phyloP scores from a whole-genome alignment of 2,888 invertebrate species.

The Acronicta aceris region DNA sequence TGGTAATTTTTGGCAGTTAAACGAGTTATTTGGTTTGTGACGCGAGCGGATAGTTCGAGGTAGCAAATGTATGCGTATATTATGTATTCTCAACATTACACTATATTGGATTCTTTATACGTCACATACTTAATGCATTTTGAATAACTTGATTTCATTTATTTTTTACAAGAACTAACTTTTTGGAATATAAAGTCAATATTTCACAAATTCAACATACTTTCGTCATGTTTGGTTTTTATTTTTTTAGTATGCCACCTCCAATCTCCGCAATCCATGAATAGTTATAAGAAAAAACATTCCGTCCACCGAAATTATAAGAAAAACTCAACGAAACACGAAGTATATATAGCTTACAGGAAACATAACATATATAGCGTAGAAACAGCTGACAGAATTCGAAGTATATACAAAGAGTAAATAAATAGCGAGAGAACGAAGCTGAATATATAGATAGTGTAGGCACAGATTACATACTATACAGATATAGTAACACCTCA shows the following conservation, averaged over 20 bases:
- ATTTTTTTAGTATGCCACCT: slow-evolving; percentile 41
- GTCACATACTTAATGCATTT: too few species aligned
- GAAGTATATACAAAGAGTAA: slow-evolving; percentile 61
- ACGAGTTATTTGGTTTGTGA: slow-evolving; percentile 42
- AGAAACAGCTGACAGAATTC: slow-evolving; percentile 51
- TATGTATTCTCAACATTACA: background rate
- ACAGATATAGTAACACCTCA: slow-evolving; percentile 9
- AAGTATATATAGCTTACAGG: slow-evolving; percentile 62
- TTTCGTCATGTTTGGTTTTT: too few species aligned
- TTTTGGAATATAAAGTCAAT: too few species aligned
- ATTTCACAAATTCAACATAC: too few species aligned
- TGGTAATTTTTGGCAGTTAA: slow-evolving; percentile 46
- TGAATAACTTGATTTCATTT: too few species aligned
- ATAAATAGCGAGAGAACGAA: slow-evolving; percentile 77
- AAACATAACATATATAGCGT: slow-evolving; percentile 63
- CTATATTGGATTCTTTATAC: background rate
- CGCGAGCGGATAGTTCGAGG: slow-evolving; percentile 66
- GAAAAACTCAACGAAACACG: slow-evolving; percentile 59
- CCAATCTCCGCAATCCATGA: slow-evolving; percentile 53
- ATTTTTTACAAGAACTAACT: too few species aligned
- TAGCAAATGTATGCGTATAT: slow-evolving; percentile 25
- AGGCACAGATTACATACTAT: slow-evolving; percentile 45
- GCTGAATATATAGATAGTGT: slow-evolving; percentile 62
- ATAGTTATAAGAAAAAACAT: slow-evolving; percentile 67
- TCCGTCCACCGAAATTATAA: slow-evolving; percentile 64